Conservation (phyloP, 2,888 invertebrate species). For the Drosophila dives region DNA sequence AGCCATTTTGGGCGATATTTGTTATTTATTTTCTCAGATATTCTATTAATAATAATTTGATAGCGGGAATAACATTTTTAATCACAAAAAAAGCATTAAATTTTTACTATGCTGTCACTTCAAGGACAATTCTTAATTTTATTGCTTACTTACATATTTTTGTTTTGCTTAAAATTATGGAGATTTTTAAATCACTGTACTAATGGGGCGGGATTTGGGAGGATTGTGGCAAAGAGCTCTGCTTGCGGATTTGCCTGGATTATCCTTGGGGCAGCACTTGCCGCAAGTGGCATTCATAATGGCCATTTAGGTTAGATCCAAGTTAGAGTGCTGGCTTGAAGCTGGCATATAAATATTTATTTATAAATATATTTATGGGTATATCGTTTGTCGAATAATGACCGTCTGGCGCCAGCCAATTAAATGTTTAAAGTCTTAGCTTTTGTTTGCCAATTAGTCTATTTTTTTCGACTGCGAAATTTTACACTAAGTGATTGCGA, state of each 20-base stretch:
- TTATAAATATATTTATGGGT: conserved; percentile 1
- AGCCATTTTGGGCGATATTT: conserved; percentile 17
- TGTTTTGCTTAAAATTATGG: neutral
- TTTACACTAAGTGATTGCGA: too few relatives aligned
- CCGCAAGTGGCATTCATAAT: conserved; percentile 60
- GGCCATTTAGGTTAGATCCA: conserved; percentile 57
- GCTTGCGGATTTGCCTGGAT: conserved; percentile 44
- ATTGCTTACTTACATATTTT: neutral
- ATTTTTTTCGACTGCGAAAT: conserved; percentile 15
- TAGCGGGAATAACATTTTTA: neutral
- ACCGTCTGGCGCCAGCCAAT: conserved; percentile 72
- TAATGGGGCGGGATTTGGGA: neutral
- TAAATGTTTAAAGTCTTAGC: conserved; percentile 54
- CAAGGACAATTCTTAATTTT: neutral
- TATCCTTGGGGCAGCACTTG: conserved; percentile 64
- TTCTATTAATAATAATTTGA: conserved; percentile 40
- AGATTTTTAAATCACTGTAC: conserved; percentile 16
- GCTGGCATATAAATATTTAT: conserved; percentile 24
- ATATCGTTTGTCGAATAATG: conserved; percentile 30
- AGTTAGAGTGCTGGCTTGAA: conserved; percentile 49
- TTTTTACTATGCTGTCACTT: neutral
- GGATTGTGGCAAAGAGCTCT: conserved; percentile 32
- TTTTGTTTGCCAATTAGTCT: conserved; percentile 64
- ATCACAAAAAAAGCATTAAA: neutral
- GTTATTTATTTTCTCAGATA: conserved; percentile 8